These are phyloP conservation scores for Rynchops niger DNA, from an alignment of 2,113 vertebrate species.

Conservation along the genomic window DNA sequence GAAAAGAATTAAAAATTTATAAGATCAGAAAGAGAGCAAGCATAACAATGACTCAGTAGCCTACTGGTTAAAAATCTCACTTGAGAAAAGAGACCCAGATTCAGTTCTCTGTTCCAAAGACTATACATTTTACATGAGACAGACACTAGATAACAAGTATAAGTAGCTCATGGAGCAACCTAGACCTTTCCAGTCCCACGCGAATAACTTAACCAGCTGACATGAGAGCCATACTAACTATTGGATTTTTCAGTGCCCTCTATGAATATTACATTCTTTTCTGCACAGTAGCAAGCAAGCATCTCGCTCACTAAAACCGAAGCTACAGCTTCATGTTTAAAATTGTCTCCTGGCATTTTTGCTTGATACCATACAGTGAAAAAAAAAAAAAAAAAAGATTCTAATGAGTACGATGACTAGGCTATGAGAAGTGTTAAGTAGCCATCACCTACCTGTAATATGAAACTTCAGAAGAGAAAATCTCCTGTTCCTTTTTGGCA, in stretches of 20 bases:
- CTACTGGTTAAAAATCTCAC: neutral
- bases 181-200: neutral
- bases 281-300: neutral
- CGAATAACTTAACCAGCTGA: neutral
- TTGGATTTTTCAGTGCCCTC: neutral
- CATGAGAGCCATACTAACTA: neutral
- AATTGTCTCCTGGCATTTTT: neutral
- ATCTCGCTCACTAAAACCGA: neutral
- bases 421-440: neutral
- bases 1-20: constrained; percentile 6
- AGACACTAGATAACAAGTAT: neutral
- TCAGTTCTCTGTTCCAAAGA: neutral
- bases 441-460: neutral
- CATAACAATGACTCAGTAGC: neutral
- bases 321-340: neutral
- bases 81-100: neutral
- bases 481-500: neutral
- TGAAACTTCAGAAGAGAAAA: neutral
- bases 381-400: neutral
- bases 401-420: neutral
- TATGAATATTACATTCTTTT: neutral
- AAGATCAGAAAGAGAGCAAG: neutral
- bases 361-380: neutral
- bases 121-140: constrained; percentile 14
- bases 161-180: neutral